A percentile compares a stretch with the other conserved stretches of the same genome.
These are phyloP conservation scores for Rhynchophorus ferrugineus DNA, from an alignment of 1,140 invertebrate genomes.

Conservation along the genomic window DNA sequence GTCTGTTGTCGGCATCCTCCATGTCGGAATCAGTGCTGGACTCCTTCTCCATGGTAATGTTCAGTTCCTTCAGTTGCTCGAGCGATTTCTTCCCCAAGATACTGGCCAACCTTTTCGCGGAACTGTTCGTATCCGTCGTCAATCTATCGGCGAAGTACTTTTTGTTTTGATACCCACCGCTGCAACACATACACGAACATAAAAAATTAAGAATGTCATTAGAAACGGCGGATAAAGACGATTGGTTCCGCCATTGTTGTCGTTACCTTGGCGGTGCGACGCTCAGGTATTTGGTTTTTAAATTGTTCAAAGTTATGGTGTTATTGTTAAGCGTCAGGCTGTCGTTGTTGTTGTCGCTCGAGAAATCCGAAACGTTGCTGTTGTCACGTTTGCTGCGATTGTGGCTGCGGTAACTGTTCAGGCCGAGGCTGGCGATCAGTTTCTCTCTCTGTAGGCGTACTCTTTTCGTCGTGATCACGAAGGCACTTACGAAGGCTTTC, in stretches of 20 bases:
- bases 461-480: slow-evolving; percentile 47
- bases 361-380: background rate
- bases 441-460: slow-evolving; percentile 45
- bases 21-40: slow-evolving; percentile 9
- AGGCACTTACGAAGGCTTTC: slow-evolving; percentile 48
- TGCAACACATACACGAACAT: too few species aligned
- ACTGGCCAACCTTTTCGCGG: slow-evolving; percentile 13
- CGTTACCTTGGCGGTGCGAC: slow-evolving; percentile 10
- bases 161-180: too few species aligned
- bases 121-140: slow-evolving; percentile 8
- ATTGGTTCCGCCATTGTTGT: background rate
- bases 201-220: too few species aligned
- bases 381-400: slow-evolving; percentile 21
- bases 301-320: slow-evolving; percentile 11
- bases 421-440: slow-evolving; percentile 40
- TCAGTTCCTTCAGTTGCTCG: slow-evolving; percentile 11
- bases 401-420: slow-evolving; percentile 39
- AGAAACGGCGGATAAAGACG: too few species aligned
- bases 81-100: slow-evolving; percentile 16
- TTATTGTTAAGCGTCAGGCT: slow-evolving; percentile 18
- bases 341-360: slow-evolving; percentile 18
- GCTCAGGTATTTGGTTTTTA: slow-evolving; percentile 14
- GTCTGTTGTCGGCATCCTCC: slow-evolving; percentile 1
- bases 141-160: background rate
- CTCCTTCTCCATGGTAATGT: slow-evolving; percentile 17